Base-by-base conservation (phyloP, 35 echinoderm and acorn worm genomes). In the Heliocidaris erythrogramma region DNA sequence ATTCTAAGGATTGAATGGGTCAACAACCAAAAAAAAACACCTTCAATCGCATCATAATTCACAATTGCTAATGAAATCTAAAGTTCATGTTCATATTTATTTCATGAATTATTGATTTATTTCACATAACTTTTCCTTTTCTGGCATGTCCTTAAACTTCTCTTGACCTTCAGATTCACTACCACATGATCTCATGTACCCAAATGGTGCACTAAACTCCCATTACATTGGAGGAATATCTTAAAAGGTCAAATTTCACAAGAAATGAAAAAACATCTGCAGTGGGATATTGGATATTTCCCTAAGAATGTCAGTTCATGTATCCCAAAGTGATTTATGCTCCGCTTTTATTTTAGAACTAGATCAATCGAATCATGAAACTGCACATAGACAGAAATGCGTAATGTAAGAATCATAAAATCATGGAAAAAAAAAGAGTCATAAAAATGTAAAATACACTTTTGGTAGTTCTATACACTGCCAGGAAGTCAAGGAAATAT, bases 231-330 rank as follows among this genome's bases (percentile, higher is more conserved):
- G 27, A 42, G 65, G 21, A n/a, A 24, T 27, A 29, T 48, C 42
- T 48, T 18, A 7, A 89, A 89, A 89, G 87, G 87, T 89, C 87
- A 89, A 16, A 16, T 48, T 48, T 47, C 31, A 48, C 87, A 32
- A 47, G 21, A 89, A 89, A 89, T 32, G 31, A 47, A 9, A 35
- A 89, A 47, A 89, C 13, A 89, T 89, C 87, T 48, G 30, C 32
- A 7, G 7, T 17, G 47, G 87, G 87, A 89, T 89, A 89, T 89
- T 48, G 87, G 87, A 48, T 47, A 89, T 89, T 89, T 89, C 87
- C 87, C 87, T 13, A 89, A 32, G 87, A 89, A 89, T 89, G 31
- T 89, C 87, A 89, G 5, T 78, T 78, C 27, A 27, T 78, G 18
- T 78, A 27, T 78, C 65, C 18, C 65, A 27, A 56, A 56, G 52